These are phyloP conservation scores for Blennius ocellaris DNA, from an alignment of 2,113 vertebrate genomes.

Conservation along the genomic window DNA sequence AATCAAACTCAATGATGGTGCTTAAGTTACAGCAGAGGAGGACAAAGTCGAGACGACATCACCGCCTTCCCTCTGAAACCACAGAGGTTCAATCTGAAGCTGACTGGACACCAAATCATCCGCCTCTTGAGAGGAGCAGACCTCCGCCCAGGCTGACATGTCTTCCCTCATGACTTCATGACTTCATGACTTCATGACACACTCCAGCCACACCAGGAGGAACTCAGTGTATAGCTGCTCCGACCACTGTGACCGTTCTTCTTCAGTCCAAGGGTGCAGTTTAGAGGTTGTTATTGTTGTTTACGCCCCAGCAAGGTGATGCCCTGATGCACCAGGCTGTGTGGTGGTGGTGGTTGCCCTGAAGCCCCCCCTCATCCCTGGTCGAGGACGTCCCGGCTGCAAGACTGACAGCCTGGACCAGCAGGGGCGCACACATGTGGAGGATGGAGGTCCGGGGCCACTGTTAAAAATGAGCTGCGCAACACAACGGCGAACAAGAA, in stretches of 20 bases:
- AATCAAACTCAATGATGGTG: too few relatives aligned
- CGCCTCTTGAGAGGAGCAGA: constrained; percentile 21
- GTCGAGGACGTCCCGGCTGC: constrained; percentile 60
- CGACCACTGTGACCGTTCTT: too few relatives aligned
- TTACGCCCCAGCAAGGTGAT: neutral
- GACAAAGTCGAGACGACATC: neutral
- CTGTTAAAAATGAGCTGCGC: neutral
- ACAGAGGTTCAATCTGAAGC: constrained; percentile 21
- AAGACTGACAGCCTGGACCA: constrained; percentile 55
- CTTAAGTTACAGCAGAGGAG: neutral
- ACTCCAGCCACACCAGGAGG: neutral
- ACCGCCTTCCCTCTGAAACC: too few relatives aligned
- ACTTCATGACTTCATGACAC: constrained; percentile 53
- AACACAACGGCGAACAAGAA: constrained; percentile 9
- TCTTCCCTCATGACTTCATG: constrained; percentile 47
- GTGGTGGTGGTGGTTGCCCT: too few relatives aligned
- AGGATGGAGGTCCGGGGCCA: neutral
- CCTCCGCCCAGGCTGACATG: constrained; percentile 48
- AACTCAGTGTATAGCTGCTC: neutral
- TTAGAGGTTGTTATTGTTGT: too few relatives aligned
- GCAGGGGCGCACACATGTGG: constrained; percentile 1
- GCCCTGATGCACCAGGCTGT: too few relatives aligned
- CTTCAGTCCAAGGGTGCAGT: too few relatives aligned
- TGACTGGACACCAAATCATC: constrained; percentile 6
- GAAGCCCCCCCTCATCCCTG: constrained; percentile 23